phyloP scores from a whole-genome alignment of 2,113 vertebrate genomes.

The Aythya baeri region DNA sequence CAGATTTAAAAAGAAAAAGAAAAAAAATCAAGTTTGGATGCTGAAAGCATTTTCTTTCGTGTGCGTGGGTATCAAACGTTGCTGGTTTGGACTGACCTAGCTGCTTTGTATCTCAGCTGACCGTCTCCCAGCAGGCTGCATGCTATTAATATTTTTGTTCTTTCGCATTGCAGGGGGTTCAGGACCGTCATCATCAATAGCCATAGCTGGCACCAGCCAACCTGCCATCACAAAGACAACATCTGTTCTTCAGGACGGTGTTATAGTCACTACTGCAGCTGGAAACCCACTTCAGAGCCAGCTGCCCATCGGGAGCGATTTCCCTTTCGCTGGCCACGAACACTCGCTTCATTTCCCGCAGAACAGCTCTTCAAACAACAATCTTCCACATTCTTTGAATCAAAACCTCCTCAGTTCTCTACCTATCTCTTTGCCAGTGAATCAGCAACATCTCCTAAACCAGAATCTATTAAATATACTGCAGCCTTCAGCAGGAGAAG shows the following conservation, averaged over 20 bases:
- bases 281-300: constrained; percentile 80
- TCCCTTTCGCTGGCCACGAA: constrained; percentile 81
- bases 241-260: constrained; percentile 83
- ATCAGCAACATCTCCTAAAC: constrained; percentile 88
- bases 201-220: constrained; percentile 83
- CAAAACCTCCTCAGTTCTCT: constrained; percentile 83
- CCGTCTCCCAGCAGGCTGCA: neutral
- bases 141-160: neutral
- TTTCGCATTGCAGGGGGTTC: constrained; percentile 63
- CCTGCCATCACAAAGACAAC: constrained; percentile 86
- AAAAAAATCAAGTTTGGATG: neutral
- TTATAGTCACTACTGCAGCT: constrained; percentile 83
- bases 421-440: constrained; percentile 84
- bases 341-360: constrained; percentile 82
- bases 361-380: constrained; percentile 81
- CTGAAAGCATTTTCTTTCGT: neutral
- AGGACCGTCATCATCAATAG: constrained; percentile 78
- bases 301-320: constrained; percentile 78
- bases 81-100: neutral
- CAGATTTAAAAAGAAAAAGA: accelerated
- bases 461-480: constrained; percentile 87
- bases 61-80: accelerated
- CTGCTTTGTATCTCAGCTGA: neutral
- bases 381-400: constrained; percentile 80
- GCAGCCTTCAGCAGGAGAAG: constrained; percentile 85